phyloP scores from a whole-genome alignment of 2,888 invertebrate genomes.

The Eilema sororculum region DNA sequence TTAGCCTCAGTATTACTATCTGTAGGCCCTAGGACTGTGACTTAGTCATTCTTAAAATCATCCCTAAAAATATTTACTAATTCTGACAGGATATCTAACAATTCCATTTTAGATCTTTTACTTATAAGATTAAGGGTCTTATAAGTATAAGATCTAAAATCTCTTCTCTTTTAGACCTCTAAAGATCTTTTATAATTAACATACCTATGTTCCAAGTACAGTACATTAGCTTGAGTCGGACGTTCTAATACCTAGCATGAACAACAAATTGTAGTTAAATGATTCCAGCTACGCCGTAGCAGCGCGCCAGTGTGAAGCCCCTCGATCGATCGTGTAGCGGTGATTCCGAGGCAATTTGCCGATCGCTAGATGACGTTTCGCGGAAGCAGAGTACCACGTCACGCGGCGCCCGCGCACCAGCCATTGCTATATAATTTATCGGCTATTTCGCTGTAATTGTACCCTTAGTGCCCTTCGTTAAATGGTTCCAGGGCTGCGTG shows the following conservation, averaged over 20 bases:
- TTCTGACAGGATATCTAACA: not conserved
- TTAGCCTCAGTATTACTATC: no score
- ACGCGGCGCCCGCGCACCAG: slow-evolving; percentile 74
- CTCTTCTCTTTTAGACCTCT: not conserved
- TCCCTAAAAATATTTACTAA: no score
- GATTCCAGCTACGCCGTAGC: slow-evolving; percentile 43
- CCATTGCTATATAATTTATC: slow-evolving; percentile 65
- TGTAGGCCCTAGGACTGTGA: no score
- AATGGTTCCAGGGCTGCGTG: slow-evolving; percentile 60
- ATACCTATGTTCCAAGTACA: not conserved
- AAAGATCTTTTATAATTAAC: not conserved
- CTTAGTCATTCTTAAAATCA: no score
- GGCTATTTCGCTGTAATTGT: slow-evolving; percentile 79
- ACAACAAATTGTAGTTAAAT: slow-evolving; percentile 16
- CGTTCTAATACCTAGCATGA: slow-evolving; percentile 5
- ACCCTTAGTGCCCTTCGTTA: slow-evolving; percentile 72
- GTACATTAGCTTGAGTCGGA: not conserved
- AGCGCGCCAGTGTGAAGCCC: slow-evolving; percentile 12
- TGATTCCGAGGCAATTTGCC: slow-evolving; percentile 78
- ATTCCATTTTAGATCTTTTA: no score
- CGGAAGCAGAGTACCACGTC: slow-evolving; percentile 76
- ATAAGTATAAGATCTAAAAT: no score
- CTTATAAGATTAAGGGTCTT: no score
- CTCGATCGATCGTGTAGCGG: slow-evolving; percentile 73
- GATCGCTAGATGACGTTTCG: slow-evolving; percentile 78